Evolutionary conservation across 2,888 invertebrate species (phyloP).

Genomic region (Amphipoea lucens): DNA sequence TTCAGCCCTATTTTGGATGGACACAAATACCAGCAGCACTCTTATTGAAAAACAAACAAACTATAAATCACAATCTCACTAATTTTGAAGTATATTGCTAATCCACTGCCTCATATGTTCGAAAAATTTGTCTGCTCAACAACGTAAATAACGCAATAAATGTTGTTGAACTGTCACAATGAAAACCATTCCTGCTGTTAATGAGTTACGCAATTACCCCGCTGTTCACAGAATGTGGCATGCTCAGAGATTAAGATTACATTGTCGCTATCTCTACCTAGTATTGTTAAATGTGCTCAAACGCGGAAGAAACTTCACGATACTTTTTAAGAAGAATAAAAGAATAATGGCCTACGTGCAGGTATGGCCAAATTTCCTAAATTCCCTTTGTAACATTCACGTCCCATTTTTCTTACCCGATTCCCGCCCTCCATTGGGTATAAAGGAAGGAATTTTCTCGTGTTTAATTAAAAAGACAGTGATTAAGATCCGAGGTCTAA

Average conservation of each 20-base stretch:
- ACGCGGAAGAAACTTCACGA: not conserved
- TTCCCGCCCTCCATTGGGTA: conserved; percentile 52
- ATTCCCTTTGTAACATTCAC: conserved; percentile 41
- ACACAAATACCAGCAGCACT: not conserved
- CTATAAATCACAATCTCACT: not conserved
- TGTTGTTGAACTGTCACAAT: not conserved
- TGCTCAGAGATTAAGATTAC: not conserved
- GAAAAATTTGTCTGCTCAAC: not conserved
- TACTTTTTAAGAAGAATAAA: conserved; percentile 9
- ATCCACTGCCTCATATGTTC: too few relatives aligned
- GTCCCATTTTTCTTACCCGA: conserved; percentile 44
- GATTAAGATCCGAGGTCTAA: conserved; percentile 61
- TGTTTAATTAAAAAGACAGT: conserved; percentile 66
- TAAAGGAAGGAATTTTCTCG: conserved; percentile 54
- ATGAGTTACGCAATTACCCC: too few relatives aligned
- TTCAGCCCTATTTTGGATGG: not conserved
- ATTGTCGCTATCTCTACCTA: too few relatives aligned
- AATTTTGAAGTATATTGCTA: too few relatives aligned
- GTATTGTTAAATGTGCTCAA: not conserved
- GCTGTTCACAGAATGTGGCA: not conserved
- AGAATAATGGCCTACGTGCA: conserved; percentile 32
- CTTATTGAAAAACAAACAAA: not conserved
- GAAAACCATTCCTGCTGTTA: not conserved
- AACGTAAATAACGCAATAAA: not conserved
- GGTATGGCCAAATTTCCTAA: conserved; percentile 41